Evolutionary conservation across 1,140 invertebrate genomes (phyloP).

Genomic region (Pristionchus pacificus): DNA sequence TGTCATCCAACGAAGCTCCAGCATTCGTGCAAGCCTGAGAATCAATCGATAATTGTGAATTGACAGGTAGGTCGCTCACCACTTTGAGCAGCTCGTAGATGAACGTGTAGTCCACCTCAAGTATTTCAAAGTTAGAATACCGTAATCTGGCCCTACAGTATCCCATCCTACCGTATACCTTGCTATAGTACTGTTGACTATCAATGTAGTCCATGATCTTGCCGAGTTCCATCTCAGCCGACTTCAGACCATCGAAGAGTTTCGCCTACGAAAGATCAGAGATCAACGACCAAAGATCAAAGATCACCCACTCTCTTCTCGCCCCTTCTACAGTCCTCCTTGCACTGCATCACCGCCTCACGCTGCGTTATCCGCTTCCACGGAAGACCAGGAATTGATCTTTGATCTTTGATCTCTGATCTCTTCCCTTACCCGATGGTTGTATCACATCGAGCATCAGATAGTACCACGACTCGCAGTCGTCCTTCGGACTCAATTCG

Average conservation of each 20-base stretch:
- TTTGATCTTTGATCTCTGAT: too few relatives aligned
- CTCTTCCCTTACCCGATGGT: too few relatives aligned
- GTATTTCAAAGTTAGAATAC: too few relatives aligned
- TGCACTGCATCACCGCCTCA: constrained; percentile 24
- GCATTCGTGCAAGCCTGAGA: constrained; percentile 13
- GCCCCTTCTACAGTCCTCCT: constrained; percentile 37
- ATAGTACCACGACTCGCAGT: constrained; percentile 35
- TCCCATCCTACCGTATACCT: too few relatives aligned
- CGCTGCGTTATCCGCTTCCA: constrained; percentile 30
- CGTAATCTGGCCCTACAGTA: too few relatives aligned
- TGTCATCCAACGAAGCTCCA: constrained; percentile 31
- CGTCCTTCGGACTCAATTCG: constrained; percentile 25
- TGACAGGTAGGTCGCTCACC: too few relatives aligned
- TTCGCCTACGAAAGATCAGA: too few relatives aligned
- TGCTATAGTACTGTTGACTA: constrained; percentile 23
- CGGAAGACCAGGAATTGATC: too few relatives aligned
- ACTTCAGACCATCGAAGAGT: constrained; percentile 16
- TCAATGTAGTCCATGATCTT: constrained; percentile 35
- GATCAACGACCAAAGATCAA: too few relatives aligned
- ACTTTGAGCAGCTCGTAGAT: constrained; percentile 19
- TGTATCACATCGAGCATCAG: constrained; percentile 26
- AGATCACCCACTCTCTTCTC: too few relatives aligned
- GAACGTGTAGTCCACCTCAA: constrained; percentile 29
- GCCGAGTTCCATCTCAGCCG: constrained; percentile 6
- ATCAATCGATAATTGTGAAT: too few relatives aligned